phyloP scores from a whole-genome alignment of 2,797 vertebrate species.

The Onychomys torridus region DNA sequence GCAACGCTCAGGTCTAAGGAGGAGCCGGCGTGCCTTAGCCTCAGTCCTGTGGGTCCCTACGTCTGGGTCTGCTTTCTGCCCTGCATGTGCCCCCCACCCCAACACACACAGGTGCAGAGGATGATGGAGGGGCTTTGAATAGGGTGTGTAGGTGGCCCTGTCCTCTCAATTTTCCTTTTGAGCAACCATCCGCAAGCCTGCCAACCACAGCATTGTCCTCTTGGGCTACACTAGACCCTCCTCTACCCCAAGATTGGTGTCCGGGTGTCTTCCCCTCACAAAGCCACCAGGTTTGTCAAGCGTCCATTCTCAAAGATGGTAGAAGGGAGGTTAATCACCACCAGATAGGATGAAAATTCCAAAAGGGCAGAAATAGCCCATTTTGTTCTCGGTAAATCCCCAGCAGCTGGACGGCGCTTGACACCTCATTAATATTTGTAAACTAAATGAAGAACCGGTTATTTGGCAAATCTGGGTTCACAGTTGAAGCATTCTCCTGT shows the following conservation, averaged over 20 bases:
- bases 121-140: not conserved
- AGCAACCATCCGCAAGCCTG: not conserved
- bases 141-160: not conserved
- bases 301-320: constrained; percentile 24
- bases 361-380: constrained; percentile 52
- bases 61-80: not conserved
- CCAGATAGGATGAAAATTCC: constrained; percentile 61
- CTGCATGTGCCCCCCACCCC: not conserved
- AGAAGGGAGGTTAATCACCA: not conserved
- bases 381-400: constrained; percentile 66
- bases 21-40: no score
- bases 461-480: constrained; percentile 42
- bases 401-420: constrained; percentile 66
- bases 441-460: constrained; percentile 69
- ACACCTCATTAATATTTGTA: constrained; percentile 71
- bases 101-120: not conserved
- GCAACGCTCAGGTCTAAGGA: no score
- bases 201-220: not conserved
- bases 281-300: not conserved
- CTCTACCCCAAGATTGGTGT: not conserved
- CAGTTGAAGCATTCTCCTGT: constrained; percentile 6
- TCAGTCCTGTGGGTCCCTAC: not conserved
- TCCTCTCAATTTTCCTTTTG: not conserved
- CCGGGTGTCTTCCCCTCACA: not conserved
- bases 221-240: not conserved